These are phyloP conservation scores for Pycnonotus jocosus DNA, from an alignment of 2,113 vertebrate genomes.

Conservation along the genomic window DNA sequence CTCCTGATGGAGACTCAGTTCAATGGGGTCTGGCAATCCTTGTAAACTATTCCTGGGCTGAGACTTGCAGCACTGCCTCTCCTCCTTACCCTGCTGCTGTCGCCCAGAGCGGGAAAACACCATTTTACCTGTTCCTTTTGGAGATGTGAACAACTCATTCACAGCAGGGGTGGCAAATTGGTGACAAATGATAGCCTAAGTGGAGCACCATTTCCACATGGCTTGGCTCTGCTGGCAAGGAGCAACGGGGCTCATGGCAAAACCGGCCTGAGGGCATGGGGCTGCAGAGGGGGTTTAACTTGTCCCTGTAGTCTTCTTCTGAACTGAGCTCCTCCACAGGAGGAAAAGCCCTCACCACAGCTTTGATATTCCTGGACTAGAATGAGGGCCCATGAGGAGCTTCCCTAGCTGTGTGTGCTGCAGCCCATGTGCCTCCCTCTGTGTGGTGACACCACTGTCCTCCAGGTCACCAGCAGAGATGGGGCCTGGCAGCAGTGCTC, in stretches of 20 bases:
- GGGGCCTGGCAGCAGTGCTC: neutral
- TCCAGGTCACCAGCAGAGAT: neutral
- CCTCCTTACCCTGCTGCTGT: neutral
- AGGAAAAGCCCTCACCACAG: neutral
- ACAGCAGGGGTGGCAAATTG: neutral
- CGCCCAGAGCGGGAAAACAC: neutral
- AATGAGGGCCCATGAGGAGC: neutral
- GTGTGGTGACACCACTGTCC: rapidly evolving
- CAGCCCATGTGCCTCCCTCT: neutral
- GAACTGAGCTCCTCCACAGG: neutral
- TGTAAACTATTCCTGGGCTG: neutral
- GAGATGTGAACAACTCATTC: neutral
- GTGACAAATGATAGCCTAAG: neutral
- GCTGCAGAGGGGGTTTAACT: neutral
- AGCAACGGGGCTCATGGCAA: neutral
- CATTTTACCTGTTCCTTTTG: neutral
- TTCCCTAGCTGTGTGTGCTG: rapidly evolving
- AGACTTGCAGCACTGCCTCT: neutral
- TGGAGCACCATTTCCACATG: neutral
- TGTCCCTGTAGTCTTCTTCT: neutral
- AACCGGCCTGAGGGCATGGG: neutral
- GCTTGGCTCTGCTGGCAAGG: neutral
- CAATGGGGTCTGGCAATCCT: neutral
- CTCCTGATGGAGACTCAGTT: neutral
- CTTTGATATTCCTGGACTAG: neutral